Conservation (phyloP, 1,140 invertebrate genomes). For the Neelides sp. region DNA sequence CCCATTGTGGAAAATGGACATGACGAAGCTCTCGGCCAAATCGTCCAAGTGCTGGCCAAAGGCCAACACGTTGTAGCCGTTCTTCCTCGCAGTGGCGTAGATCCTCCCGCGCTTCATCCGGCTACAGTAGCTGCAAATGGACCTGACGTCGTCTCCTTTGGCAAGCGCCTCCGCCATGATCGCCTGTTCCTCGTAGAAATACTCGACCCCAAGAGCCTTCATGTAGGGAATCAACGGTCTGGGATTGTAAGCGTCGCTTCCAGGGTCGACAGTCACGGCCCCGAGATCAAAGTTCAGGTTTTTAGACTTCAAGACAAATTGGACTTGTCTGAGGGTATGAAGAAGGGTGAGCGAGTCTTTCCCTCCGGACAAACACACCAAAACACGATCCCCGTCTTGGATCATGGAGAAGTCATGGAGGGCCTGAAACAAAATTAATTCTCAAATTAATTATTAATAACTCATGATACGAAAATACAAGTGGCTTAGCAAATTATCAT, state of each 20-base stretch:
- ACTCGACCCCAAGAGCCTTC: constrained; percentile 50
- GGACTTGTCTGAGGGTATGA: constrained; percentile 71
- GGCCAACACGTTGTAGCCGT: constrained; percentile 72
- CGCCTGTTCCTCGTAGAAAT: constrained; percentile 55
- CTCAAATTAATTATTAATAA: too few relatives aligned
- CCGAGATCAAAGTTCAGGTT: constrained; percentile 62
- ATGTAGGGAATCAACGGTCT: constrained; percentile 54
- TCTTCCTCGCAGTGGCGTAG: constrained; percentile 56
- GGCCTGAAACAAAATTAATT: constrained; percentile 46
- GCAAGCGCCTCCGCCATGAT: constrained; percentile 23
- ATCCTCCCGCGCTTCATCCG: constrained; percentile 56
- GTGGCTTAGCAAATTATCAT: too few relatives aligned
- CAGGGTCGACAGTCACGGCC: constrained; percentile 58
- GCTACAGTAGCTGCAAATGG: constrained; percentile 56
- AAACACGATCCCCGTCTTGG: constrained; percentile 56
- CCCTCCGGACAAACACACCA: constrained; percentile 72
- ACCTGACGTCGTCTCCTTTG: constrained; percentile 33
- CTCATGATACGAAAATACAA: too few relatives aligned
- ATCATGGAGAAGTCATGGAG: constrained; percentile 77
- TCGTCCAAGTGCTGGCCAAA: constrained; percentile 72
- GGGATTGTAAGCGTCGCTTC: constrained; percentile 50
- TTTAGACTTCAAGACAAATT: constrained; percentile 58
- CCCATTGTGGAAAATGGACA: constrained; percentile 69
- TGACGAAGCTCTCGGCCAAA: constrained; percentile 66
- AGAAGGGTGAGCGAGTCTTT: constrained; percentile 67